Evolutionary conservation across 2,797 vertebrate species (phyloP).

Genomic region (Mallotus villosus): DNA sequence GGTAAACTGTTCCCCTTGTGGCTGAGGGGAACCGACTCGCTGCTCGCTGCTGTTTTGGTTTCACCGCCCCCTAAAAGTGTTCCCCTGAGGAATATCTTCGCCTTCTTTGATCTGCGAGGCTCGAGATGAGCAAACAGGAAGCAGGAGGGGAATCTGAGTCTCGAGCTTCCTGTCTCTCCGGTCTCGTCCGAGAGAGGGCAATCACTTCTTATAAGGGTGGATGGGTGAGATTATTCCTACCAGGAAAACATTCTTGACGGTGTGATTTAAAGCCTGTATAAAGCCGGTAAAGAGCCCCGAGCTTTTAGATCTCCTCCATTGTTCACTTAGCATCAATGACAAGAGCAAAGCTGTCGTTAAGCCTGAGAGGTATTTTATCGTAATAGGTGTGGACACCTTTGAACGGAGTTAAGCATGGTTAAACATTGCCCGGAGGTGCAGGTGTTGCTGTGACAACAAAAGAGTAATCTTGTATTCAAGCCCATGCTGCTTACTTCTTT

Average conservation of each 20-base stretch:
- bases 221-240: no score
- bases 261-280: no score
- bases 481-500: no score
- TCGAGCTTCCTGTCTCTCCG: not conserved
- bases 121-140: not conserved
- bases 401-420: conserved; percentile 32
- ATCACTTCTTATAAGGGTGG: not conserved
- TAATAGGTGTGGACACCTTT: conserved; percentile 52
- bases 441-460: not conserved
- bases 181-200: not conserved
- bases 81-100: not conserved
- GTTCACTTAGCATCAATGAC: conserved; percentile 28
- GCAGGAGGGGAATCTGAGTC: not conserved
- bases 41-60: conserved; percentile 11
- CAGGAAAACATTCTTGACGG: no score
- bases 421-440: not conserved
- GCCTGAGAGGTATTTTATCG: conserved; percentile 37
- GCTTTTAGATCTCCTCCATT: conserved; percentile 19
- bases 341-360: conserved; percentile 38
- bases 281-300: no score
- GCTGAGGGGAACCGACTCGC: conserved; percentile 7
- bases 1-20: conserved; percentile 61
- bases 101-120: not conserved
- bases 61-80: conserved; percentile 16
- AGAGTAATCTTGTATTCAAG: not conserved